Conservation (phyloP, 2,888 invertebrate species). For the Dorcus hopei region DNA sequence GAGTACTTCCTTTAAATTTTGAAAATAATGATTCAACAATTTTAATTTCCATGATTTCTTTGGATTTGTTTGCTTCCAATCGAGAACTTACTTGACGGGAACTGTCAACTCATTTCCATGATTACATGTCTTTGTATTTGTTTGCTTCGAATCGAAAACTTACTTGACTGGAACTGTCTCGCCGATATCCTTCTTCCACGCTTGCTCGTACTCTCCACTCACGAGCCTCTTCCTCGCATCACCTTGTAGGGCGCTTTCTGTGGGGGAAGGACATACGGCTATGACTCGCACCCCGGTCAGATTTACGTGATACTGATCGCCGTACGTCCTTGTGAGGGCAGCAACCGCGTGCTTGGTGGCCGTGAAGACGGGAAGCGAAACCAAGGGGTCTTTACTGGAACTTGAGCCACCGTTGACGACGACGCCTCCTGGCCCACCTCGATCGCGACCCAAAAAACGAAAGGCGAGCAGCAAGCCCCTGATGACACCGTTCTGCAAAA, state of each 20-base stretch:
- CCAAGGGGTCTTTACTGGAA: conserved; percentile 64
- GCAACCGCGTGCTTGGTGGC: conserved; percentile 76
- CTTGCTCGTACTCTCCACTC: conserved; percentile 68
- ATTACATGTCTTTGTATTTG: no score
- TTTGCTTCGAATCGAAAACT: conserved; percentile 12
- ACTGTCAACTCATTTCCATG: no score
- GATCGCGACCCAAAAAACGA: conserved; percentile 71
- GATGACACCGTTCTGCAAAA: conserved; percentile 69
- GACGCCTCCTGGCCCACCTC: conserved; percentile 72
- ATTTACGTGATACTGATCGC: conserved; percentile 71
- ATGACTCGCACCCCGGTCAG: conserved; percentile 69
- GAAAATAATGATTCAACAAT: no score
- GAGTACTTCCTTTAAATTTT: no score
- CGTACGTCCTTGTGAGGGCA: conserved; percentile 70
- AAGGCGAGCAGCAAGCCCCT: conserved; percentile 71
- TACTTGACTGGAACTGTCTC: conserved; percentile 64
- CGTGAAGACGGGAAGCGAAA: conserved; percentile 73
- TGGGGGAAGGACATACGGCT: conserved; percentile 68
- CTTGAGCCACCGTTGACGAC: conserved; percentile 76
- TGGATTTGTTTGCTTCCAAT: no score
- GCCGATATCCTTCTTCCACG: conserved; percentile 68
- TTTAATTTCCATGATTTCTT: no score
- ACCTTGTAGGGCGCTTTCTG: conserved; percentile 63
- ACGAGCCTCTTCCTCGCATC: conserved; percentile 69
- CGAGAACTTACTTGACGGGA: no score